Base-by-base conservation (phyloP, 1,140 invertebrate species). In the Ips typographus region DNA sequence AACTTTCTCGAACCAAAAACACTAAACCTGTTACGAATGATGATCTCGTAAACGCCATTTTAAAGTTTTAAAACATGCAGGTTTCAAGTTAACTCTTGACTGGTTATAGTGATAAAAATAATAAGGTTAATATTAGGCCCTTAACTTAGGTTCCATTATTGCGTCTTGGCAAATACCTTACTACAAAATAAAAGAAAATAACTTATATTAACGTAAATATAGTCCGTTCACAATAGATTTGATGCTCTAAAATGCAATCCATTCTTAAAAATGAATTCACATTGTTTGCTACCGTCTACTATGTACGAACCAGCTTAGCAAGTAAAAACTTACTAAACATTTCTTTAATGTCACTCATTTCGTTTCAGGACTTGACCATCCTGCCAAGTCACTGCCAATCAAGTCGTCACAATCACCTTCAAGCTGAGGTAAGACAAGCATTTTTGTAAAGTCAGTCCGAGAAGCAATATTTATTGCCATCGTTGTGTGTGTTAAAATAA, bases 81-180 rank as follows among this genome's bases (percentile, higher is more conserved):
- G 47, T 60, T 66, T 37, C 4, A 49, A 68, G 22, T 43, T 38
- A 67, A 58, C 38, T 51, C 47, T 43, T 69, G 65, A 60, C 58
- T 61, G 59, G 43, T 64, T 61, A 55, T 57, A 53, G 22, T 61
- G 41, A 56, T 69, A 63, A 69, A 69, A 68, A 49, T 22, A 61
- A 61, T 44, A 57, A 39, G 47, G 53, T 69, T 69, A 69, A 69
- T 47, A 68, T 52, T 61, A 66, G 39, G 65, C 55, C 61, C 66
- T 68, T 61, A 69, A 63, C 67, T 59, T 67, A 67, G 42, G 55
- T 67, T 67, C 65, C 61, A 64, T 56, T 69, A 63, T 56, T 64
- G 59, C 60, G 63, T 64, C 52, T 64, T 69, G 60, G 68, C 62
- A 70, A 65, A 70, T 70, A 70, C 62, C 60, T 70, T 70, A 70